Conservation (phyloP, 2,113 vertebrate species). For the Albula glossodonta region DNA sequence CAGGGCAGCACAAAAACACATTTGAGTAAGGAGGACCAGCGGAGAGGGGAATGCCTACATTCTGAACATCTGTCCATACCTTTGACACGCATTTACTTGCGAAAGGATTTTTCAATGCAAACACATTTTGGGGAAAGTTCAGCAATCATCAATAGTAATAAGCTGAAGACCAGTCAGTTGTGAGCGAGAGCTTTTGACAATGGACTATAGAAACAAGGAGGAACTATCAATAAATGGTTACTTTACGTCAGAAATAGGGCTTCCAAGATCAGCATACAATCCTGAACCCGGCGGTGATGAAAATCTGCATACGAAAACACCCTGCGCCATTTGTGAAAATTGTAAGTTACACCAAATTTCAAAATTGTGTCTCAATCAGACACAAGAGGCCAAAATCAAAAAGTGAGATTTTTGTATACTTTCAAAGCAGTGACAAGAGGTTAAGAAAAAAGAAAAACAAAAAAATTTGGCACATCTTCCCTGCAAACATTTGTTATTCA, state of each 20-base stretch:
- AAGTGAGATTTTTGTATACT: background rate
- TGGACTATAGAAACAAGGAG: background rate
- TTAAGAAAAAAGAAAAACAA: background rate
- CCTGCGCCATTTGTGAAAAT: too few relatives aligned
- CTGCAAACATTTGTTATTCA: conserved; percentile 2
- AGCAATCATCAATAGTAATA: background rate
- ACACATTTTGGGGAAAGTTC: background rate
- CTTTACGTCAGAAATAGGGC: too few relatives aligned
- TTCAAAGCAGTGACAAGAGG: background rate
- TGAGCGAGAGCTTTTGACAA: background rate
- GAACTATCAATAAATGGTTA: background rate
- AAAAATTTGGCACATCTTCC: background rate
- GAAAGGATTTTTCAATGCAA: background rate
- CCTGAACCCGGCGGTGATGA: too few relatives aligned
- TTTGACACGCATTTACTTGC: too few relatives aligned
- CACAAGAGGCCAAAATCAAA: background rate
- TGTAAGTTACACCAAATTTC: too few relatives aligned
- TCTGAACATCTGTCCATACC: background rate
- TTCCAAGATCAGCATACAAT: too few relatives aligned
- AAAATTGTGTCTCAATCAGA: background rate
- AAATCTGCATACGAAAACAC: too few relatives aligned
- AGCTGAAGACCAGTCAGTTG: background rate
- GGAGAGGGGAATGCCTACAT: background rate
- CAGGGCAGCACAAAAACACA: background rate
- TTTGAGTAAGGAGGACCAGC: background rate